Percentiles rank a stretch among this genome's conserved stretches.
Evolutionary conservation across 2,797 vertebrate genomes (phyloP).

Genomic region (Sebastes hopkinsi): DNA sequence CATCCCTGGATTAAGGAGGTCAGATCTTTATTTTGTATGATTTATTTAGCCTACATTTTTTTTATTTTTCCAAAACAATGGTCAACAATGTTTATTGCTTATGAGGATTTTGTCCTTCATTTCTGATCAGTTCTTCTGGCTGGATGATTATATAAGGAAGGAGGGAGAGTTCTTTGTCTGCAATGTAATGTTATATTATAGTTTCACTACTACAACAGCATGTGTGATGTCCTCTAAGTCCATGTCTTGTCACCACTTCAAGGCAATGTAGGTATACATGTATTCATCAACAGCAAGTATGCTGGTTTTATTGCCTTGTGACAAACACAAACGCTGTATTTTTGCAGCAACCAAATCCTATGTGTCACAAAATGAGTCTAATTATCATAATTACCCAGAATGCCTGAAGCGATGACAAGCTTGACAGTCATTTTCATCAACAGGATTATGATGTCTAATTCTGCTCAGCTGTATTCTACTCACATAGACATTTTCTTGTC

Average conservation of each 20-base stretch:
- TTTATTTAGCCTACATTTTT: not conserved
- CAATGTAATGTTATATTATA: not conserved
- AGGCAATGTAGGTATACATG: not conserved
- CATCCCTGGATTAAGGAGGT: not conserved
- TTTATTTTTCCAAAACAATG: not conserved
- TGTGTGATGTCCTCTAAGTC: not conserved
- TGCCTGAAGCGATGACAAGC: slow-evolving; percentile 3
- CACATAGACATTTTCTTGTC: not conserved
- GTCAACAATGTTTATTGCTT: too few relatives aligned
- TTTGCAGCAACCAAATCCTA: not conserved
- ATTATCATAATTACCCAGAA: not conserved
- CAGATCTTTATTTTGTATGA: not conserved
- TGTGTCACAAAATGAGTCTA: not conserved
- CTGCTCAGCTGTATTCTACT: not conserved
- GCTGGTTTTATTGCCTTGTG: not conserved
- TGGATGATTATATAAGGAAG: not conserved
- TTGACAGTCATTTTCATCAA: slow-evolving; percentile 15
- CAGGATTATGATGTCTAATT: not conserved
- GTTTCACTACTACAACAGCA: not conserved
- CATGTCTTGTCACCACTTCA: not conserved
- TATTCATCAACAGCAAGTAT: not conserved
- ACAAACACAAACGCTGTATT: not conserved
- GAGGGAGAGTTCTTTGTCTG: not conserved
- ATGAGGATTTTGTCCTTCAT: not conserved
- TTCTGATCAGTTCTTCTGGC: not conserved